A percentile compares a stretch with the other conserved stretches of the same genome.
phyloP scores from a whole-genome alignment of 2,888 invertebrate species.

The Drosophila diplacantha region DNA sequence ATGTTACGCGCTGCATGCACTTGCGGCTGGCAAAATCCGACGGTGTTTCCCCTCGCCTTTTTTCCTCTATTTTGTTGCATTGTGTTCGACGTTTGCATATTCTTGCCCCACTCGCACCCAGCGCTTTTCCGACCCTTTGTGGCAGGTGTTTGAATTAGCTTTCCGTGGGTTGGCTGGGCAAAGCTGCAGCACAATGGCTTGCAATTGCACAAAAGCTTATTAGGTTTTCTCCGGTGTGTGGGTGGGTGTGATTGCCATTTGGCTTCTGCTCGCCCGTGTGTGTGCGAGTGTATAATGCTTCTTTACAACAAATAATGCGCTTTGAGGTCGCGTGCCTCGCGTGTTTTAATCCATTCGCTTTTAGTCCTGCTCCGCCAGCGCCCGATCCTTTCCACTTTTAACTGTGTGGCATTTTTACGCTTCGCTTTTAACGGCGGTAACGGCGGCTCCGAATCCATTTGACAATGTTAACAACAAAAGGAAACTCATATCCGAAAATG shows the following conservation, averaged over 20 bases:
- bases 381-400: slow-evolving; percentile 16
- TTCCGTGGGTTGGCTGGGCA: slow-evolving; percentile 49
- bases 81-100: slow-evolving; percentile 51
- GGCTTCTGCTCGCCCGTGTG: slow-evolving; percentile 13
- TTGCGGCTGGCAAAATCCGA: slow-evolving; percentile 61
- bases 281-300: slow-evolving; percentile 49
- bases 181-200: slow-evolving; percentile 48
- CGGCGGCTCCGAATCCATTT: slow-evolving; percentile 33
- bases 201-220: slow-evolving; percentile 71
- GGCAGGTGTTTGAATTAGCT: slow-evolving; percentile 69
- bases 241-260: slow-evolving; percentile 38
- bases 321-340: slow-evolving; percentile 59
- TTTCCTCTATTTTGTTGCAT: slow-evolving; percentile 35
- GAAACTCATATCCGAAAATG: slow-evolving; percentile 31
- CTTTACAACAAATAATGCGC: slow-evolving; percentile 59
- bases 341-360: slow-evolving; percentile 43
- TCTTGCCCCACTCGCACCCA: slow-evolving; percentile 17
- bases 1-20: slow-evolving; percentile 67
- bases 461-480: slow-evolving; percentile 36
- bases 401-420: slow-evolving; percentile 35
- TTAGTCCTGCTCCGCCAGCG: slow-evolving; percentile 2
- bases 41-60: slow-evolving; percentile 35
- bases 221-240: slow-evolving; percentile 46
- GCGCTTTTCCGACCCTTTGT: slow-evolving; percentile 56
- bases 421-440: slow-evolving; percentile 23